Evolutionary conservation across 2,113 vertebrate species (phyloP).

Genomic region (Centropus unirufus): DNA sequence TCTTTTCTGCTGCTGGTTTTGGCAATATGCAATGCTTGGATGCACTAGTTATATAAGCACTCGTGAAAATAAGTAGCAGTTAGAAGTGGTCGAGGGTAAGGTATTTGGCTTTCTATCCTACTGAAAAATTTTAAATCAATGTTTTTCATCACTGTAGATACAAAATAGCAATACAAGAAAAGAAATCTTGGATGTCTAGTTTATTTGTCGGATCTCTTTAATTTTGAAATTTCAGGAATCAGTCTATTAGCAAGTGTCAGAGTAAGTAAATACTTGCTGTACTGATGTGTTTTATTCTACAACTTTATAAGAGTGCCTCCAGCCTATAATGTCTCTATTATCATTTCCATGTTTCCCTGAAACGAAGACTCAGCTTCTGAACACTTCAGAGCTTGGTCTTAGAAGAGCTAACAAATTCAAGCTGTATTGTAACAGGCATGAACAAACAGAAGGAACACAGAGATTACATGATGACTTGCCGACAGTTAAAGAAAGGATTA

Average conservation of each 20-base stretch:
- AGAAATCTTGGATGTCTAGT: not conserved
- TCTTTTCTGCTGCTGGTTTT: not conserved
- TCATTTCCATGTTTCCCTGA: not conserved
- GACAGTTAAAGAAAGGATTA: not conserved
- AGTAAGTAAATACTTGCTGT: not conserved
- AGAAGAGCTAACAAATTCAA: not conserved
- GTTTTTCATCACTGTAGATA: not conserved
- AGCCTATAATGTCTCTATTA: not conserved
- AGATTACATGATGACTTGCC: not conserved
- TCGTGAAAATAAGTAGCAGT: not conserved
- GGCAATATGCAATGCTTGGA: not conserved
- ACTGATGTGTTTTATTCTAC: not conserved
- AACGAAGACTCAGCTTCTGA: not conserved
- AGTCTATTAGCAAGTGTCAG: not conserved
- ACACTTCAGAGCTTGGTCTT: not conserved
- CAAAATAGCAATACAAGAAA: not conserved
- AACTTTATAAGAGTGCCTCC: not conserved
- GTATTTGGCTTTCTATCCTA: not conserved
- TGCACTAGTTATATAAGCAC: not conserved
- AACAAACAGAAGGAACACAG: not conserved
- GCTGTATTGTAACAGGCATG: not conserved
- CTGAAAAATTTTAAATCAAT: not conserved
- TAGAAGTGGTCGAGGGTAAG: not conserved
- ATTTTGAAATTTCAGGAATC: not conserved
- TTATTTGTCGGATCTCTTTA: not conserved